Evolutionary conservation across 2,797 vertebrate species (phyloP), one percentile per base, ranked within the genome.

Genomic region (Diceros bicornis): DNA sequence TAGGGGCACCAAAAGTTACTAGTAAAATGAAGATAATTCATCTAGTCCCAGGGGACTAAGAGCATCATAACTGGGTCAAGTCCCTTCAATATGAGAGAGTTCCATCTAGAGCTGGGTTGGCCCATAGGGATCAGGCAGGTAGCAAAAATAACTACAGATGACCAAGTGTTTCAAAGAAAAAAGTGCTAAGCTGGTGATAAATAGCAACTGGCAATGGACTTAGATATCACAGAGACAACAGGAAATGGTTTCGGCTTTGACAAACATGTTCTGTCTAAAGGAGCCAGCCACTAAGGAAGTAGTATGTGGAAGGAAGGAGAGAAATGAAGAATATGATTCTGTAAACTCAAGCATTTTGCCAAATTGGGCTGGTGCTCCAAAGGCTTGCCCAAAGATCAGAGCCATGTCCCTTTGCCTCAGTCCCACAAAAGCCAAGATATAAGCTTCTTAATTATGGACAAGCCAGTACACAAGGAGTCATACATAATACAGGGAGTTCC

Each of bases 21-120:
- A 55, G 27, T 66, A 98, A 95, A 96, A 95, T 57, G 18, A 95
- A 93, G 47, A 74, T 55, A 89, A 87, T 87, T 77, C 71, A 82
- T 18, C 81, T 94, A 90, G 32, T 75, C 25, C 41, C 87, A 79
- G 74, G 6, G 37, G 27, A 95, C 78, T 74, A 95, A 55, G 29
- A 87, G 41, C 55, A 91, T 25, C 57, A 1, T 50, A 93, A 94
- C 81, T 93, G n/a, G 57, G 23, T 77, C 50, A 95, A 94, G 44
- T 88, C 25, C 32, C 66, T 74, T 87, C 27, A 77, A 25, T 44
- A 75, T 69, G 61, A 86, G 0, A 77, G n/a, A 77, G 20, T 82
- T 85, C 50, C 50, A 91, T 74, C 55, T 47, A 90, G 34, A 88
- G 20, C 16, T 55, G 23, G 57, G 25, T 2, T 90, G 81, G 32